Percentiles rank a stretch among this genome's conserved stretches.
Conservation (phyloP, 2,888 invertebrate genomes). For the Protodeltote pygarga region DNA sequence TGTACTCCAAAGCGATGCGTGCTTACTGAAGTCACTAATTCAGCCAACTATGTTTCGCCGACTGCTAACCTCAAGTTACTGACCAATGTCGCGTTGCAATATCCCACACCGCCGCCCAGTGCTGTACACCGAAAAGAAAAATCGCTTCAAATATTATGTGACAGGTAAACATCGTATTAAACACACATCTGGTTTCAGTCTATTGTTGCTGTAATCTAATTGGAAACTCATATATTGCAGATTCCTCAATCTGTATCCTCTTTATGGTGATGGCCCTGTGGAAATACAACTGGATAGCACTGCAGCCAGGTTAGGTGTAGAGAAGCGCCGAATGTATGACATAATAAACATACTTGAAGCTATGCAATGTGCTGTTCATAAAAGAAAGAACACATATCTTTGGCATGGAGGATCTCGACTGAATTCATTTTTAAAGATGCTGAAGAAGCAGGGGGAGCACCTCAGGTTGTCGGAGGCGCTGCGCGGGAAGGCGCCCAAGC, state of each 20-base stretch:
- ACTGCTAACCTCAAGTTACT: conserved; percentile 90
- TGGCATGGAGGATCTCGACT: conserved; percentile 90
- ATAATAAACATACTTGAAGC: conserved; percentile 91
- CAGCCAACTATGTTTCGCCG: conserved; percentile 87
- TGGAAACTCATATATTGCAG: conserved; percentile 63
- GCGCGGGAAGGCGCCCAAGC: conserved; percentile 79
- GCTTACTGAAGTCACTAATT: conserved; percentile 86
- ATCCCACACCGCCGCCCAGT: conserved; percentile 84
- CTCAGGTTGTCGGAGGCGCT: conserved; percentile 84
- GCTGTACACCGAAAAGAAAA: conserved; percentile 86
- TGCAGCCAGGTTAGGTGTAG: conserved; percentile 88
- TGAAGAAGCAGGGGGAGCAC: conserved; percentile 87
- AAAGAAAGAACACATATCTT: conserved; percentile 89
- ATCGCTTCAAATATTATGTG: conserved; percentile 87
- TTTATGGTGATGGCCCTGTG: conserved; percentile 79
- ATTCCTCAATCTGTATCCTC: conserved; percentile 86
- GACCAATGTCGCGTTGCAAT: conserved; percentile 88
- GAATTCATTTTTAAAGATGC: conserved; percentile 86
- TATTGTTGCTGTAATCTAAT: conserved; percentile 4
- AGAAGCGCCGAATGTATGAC: conserved; percentile 90
- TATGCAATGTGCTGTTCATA: conserved; percentile 89
- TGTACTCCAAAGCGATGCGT: conserved; percentile 85
- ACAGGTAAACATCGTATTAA: conserved; percentile 75
- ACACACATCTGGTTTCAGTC: background rate
- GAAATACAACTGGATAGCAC: conserved; percentile 89